phyloP scores from a whole-genome alignment of 2,888 invertebrate genomes.

The Leptopilina syphax region DNA sequence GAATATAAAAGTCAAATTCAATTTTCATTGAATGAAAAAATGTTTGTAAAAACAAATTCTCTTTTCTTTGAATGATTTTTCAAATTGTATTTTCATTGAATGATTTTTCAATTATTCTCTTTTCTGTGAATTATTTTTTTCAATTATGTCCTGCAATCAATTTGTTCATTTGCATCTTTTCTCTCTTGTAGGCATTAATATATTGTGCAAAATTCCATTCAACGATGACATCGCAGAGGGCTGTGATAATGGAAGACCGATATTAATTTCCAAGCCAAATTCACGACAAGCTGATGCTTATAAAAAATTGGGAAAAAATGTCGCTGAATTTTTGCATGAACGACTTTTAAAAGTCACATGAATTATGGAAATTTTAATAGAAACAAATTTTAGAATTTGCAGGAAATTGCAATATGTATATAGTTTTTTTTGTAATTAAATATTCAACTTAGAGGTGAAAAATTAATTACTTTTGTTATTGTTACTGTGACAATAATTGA shows the following conservation, averaged over 20 bases:
- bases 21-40: neutral
- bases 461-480: conserved; percentile 16
- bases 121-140: too few species aligned
- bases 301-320: conserved; percentile 67
- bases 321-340: conserved; percentile 66
- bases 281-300: conserved; percentile 74
- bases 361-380: neutral
- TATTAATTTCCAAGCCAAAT: conserved; percentile 83
- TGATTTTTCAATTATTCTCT: too few species aligned
- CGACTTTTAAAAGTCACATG: conserved; percentile 53
- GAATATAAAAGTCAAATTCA: too few species aligned
- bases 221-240: conserved; percentile 83
- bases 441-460: conserved; percentile 2
- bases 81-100: neutral
- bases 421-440: conserved; percentile 18
- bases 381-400: neutral
- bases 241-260: conserved; percentile 86
- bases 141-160: too few species aligned
- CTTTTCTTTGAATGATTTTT: neutral
- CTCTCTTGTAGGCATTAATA: conserved; percentile 75
- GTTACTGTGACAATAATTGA: too few species aligned
- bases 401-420: neutral
- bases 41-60: too few species aligned
- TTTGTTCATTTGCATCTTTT: conserved; percentile 1
- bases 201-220: conserved; percentile 86